phyloP scores from a whole-genome alignment of 1,140 invertebrate genomes.

The Bombus superbus region DNA sequence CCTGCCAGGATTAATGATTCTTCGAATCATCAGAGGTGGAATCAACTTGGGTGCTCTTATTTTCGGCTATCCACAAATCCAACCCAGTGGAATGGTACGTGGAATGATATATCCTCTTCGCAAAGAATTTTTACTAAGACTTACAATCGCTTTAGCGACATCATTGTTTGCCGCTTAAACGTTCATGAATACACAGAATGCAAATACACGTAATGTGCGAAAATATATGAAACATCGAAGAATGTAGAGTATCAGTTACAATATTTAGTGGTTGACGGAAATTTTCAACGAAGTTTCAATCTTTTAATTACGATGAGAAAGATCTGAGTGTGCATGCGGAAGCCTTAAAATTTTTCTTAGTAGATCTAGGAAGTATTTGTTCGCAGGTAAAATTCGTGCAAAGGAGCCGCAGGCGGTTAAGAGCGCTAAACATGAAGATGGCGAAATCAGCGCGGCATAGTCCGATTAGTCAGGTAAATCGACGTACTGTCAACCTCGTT shows the following conservation, averaged over 20 bases:
- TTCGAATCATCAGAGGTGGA: slow-evolving; percentile 79
- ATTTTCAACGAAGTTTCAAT: too few relatives aligned
- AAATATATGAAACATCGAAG: too few relatives aligned
- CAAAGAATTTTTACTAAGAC: neutral
- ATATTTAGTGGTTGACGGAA: too few relatives aligned
- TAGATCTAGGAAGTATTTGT: too few relatives aligned
- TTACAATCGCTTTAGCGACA: neutral
- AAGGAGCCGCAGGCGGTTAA: slow-evolving; percentile 80
- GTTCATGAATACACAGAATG: too few relatives aligned
- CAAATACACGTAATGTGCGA: fast-evolving
- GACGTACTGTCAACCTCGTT: neutral
- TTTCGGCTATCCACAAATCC: slow-evolving; percentile 80
- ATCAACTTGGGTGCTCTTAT: slow-evolving; percentile 80
- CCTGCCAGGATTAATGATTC: slow-evolving; percentile 80
- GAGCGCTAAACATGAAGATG: slow-evolving; percentile 78
- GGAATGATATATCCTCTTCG: too few relatives aligned
- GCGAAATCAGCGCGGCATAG: slow-evolving; percentile 17
- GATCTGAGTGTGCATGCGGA: fast-evolving
- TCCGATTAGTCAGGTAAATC: slow-evolving; percentile 36
- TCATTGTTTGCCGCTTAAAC: too few relatives aligned
- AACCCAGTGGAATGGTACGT: slow-evolving; percentile 82
- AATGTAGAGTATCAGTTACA: too few relatives aligned
- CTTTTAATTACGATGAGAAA: too few relatives aligned
- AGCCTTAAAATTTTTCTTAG: too few relatives aligned
- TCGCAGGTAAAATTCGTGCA: slow-evolving; percentile 82